These are phyloP conservation scores for Lanistes nyassanus DNA, from an alignment of 1,140 invertebrate species.

Conservation along the genomic window DNA sequence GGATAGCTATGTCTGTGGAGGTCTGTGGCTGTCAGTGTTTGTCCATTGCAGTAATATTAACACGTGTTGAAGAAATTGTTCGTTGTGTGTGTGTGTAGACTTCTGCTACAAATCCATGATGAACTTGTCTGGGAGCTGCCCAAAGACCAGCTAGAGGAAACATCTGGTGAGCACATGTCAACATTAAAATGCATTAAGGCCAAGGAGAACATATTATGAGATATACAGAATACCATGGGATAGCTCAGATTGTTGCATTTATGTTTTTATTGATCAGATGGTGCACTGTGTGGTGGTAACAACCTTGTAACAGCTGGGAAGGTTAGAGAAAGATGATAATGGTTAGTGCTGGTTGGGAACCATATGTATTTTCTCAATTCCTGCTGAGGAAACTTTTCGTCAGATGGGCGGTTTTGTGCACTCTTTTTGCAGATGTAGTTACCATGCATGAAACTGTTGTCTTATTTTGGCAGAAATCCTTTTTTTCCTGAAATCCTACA, in stretches of 20 bases:
- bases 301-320: background rate
- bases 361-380: too few relatives aligned
- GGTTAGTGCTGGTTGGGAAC: conserved; percentile 1
- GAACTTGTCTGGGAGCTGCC: conserved; percentile 72
- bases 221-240: background rate
- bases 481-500: too few relatives aligned
- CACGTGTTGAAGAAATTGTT: background rate
- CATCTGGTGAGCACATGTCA: conserved; percentile 45
- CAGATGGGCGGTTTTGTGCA: too few relatives aligned
- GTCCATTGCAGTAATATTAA: too few relatives aligned
- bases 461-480: background rate
- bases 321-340: background rate
- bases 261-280: conserved; percentile 3
- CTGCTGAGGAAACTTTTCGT: too few relatives aligned
- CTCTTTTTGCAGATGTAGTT: too few relatives aligned
- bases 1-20: background rate
- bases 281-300: background rate
- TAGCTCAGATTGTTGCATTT: background rate
- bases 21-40: background rate
- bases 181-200: conserved; percentile 7
- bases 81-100: conserved; percentile 42
- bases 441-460: too few relatives aligned
- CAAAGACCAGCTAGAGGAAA: conserved; percentile 46
- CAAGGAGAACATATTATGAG: too few relatives aligned
- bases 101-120: conserved; percentile 74